Percentiles rank a stretch among this genome's conserved stretches.
These are phyloP conservation scores for Varanus salvator DNA, from an alignment of 2,113 vertebrate species.

Conservation along the genomic window DNA sequence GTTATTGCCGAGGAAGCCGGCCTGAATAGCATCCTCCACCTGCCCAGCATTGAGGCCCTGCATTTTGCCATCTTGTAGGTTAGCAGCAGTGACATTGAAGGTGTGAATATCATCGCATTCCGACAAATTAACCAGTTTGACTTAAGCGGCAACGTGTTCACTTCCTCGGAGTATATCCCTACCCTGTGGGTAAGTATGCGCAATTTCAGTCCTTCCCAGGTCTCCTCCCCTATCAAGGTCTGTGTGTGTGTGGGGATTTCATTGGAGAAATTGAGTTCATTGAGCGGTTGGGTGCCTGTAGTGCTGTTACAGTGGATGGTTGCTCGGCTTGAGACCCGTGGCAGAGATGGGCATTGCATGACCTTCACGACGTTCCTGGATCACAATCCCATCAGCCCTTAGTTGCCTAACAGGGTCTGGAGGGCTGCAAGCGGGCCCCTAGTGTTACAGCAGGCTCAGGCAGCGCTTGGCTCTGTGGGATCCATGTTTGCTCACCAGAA, in stretches of 20 bases:
- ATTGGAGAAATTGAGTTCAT: not conserved
- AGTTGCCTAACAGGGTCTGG: too few species aligned
- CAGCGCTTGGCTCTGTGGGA: too few species aligned
- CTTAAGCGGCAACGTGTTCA: slow-evolving; percentile 94
- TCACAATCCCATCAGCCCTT: too few species aligned
- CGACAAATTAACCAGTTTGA: slow-evolving; percentile 98
- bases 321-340: not conserved
- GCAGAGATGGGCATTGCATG: too few species aligned
- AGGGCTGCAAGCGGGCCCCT: too few species aligned
- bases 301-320: not conserved
- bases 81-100: slow-evolving; percentile 89
- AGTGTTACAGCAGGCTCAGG: too few species aligned
- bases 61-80: slow-evolving; percentile 77
- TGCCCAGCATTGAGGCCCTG: not conserved
- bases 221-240: not conserved
- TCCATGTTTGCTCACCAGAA: too few species aligned
- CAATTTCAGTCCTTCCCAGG: slow-evolving; percentile 5
- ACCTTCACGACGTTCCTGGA: too few species aligned
- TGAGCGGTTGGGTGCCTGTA: not conserved
- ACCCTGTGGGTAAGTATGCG: slow-evolving; percentile 88
- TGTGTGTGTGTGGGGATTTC: too few species aligned
- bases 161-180: slow-evolving; percentile 90
- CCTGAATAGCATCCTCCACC: not conserved
- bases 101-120: slow-evolving; percentile 95
- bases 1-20: not conserved